Conservation (phyloP, 1,140 invertebrate genomes). For the Bradysia coprophila region DNA sequence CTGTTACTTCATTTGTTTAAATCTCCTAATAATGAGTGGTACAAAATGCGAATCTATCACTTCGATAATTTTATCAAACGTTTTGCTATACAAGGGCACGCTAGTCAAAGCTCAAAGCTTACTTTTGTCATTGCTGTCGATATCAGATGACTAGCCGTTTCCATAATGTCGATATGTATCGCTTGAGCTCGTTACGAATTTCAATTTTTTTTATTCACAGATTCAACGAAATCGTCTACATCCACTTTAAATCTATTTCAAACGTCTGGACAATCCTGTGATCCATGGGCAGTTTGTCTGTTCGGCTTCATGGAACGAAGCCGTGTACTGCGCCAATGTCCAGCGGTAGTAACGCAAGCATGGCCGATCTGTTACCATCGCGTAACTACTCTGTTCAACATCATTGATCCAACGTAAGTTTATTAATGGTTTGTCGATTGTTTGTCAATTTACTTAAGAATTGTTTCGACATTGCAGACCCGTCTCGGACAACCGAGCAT, state of each 20-base stretch:
- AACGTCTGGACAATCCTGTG: constrained; percentile 17
- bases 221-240: constrained; percentile 22
- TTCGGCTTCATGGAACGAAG: constrained; percentile 67
- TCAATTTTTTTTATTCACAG: constrained; percentile 5
- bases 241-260: constrained; percentile 19
- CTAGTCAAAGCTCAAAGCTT: no score
- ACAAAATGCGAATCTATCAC: no score
- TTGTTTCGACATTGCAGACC: constrained; percentile 39
- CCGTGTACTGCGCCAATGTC: constrained; percentile 60
- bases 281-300: constrained; percentile 79
- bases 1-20: no score
- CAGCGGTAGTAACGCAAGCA: constrained; percentile 66
- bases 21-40: no score
- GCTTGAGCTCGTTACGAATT: background rate
- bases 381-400: constrained; percentile 73
- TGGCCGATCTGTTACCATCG: constrained; percentile 92
- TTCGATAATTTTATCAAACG: no score
- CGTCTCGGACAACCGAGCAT: constrained; percentile 92
- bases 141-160: no score
- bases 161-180: no score
- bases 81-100: no score
- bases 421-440: no score
- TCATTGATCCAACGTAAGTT: constrained; percentile 87
- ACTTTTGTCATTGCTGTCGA: no score
- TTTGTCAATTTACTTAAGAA: constrained; percentile 3